These are phyloP conservation scores for Lipotes vexillifer DNA, from an alignment of 2,113 vertebrate genomes.

Conservation along the genomic window DNA sequence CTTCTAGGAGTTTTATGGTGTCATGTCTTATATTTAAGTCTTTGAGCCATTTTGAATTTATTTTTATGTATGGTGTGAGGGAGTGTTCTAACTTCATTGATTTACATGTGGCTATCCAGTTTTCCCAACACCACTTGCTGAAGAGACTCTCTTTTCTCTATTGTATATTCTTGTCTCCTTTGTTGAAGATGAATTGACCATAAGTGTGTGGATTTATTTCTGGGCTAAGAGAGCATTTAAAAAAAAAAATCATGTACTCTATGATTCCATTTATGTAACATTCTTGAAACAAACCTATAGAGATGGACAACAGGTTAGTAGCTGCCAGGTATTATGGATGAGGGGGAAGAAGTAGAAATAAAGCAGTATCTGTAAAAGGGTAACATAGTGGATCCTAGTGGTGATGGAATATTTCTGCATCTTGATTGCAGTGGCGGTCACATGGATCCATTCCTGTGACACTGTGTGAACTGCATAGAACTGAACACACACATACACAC, in stretches of 20 bases:
- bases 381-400: not conserved
- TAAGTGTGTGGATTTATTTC: not conserved
- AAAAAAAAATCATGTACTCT: not conserved
- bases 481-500: not conserved
- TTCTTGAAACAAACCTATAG: not conserved
- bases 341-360: not conserved
- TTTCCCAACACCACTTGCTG: too few species aligned
- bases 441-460: not conserved
- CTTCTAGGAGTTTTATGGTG: too few species aligned
- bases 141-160: too few species aligned
- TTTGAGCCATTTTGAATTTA: too few species aligned
- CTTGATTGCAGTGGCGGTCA: not conserved
- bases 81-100: too few species aligned
- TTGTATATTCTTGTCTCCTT: too few species aligned
- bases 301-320: not conserved
- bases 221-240: not conserved
- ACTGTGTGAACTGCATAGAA: not conserved
- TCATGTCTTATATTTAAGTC: too few species aligned
- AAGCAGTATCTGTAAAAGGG: not conserved
- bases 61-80: too few species aligned
- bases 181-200: not conserved
- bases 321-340: not conserved
- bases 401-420: not conserved
- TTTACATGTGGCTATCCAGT: too few species aligned
- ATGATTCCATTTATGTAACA: not conserved